Conservation (phyloP, 2,113 vertebrate species). For the Tetraodon nigroviridis region DNA sequence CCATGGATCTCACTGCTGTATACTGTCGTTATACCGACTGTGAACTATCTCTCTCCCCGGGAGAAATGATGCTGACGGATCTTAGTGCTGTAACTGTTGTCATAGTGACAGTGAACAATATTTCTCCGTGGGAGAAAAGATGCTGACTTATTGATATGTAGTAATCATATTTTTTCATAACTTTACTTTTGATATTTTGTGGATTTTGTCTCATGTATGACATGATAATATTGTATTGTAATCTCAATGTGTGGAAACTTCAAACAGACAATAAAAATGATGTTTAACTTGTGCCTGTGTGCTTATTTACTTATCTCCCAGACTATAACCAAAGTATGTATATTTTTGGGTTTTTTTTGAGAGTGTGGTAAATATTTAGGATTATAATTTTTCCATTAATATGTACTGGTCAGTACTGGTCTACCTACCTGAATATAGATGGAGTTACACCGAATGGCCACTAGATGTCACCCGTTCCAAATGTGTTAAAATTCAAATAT, state of each 20-base stretch:
- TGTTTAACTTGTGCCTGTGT: background rate
- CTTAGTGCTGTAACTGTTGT: too few relatives aligned
- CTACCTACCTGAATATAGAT: too few relatives aligned
- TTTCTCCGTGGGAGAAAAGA: slow-evolving; percentile 33
- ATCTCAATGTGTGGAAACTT: slow-evolving; percentile 46
- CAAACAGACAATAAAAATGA: slow-evolving; percentile 39
- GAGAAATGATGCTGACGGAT: too few relatives aligned
- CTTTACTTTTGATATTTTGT: slow-evolving; percentile 65
- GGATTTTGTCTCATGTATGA: slow-evolving; percentile 41
- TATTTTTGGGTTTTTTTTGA: too few relatives aligned
- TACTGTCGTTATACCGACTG: slow-evolving; percentile 55
- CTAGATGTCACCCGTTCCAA: too few relatives aligned
- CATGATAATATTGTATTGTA: slow-evolving; percentile 37
- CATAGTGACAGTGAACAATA: slow-evolving; percentile 46
- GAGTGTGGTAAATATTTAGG: too few relatives aligned
- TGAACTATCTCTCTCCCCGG: too few relatives aligned
- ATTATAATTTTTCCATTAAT: too few relatives aligned
- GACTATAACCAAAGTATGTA: background rate
- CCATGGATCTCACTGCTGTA: slow-evolving; percentile 60
- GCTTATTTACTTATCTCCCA: background rate
- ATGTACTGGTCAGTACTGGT: too few relatives aligned
- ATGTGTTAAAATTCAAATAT: too few relatives aligned
- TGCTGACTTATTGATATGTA: slow-evolving; percentile 40
- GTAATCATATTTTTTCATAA: slow-evolving; percentile 52
- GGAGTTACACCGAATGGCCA: too few relatives aligned